phyloP scores from a whole-genome alignment of 2,888 invertebrate genomes.

The Acanthoscelides obtectus region DNA sequence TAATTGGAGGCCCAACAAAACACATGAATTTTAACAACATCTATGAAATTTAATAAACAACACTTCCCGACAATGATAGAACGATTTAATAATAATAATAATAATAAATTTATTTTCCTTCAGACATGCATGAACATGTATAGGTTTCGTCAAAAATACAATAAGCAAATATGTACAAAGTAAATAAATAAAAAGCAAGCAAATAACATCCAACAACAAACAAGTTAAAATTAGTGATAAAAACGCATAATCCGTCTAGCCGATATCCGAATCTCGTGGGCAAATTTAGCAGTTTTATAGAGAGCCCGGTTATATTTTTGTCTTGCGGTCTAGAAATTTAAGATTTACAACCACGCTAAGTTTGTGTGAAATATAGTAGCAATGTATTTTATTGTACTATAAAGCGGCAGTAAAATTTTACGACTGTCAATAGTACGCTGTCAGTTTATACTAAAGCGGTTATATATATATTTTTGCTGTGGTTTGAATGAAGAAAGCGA shows the following conservation, averaged over 20 bases:
- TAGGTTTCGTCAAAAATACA: too few relatives aligned
- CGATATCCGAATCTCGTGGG: background rate
- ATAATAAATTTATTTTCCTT: too few relatives aligned
- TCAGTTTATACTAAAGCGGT: constrained; percentile 22
- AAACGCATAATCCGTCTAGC: background rate
- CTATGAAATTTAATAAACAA: too few relatives aligned
- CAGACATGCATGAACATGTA: too few relatives aligned
- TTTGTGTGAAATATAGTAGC: constrained; percentile 29
- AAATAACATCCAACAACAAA: too few relatives aligned
- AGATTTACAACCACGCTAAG: constrained; percentile 21
- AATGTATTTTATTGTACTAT: constrained; percentile 30
- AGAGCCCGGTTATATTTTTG: background rate
- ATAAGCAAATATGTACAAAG: too few relatives aligned
- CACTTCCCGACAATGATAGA: too few relatives aligned
- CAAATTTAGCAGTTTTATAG: background rate
- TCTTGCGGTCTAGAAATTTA: constrained; percentile 3
- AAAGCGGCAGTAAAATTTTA: constrained; percentile 31
- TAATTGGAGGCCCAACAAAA: too few relatives aligned
- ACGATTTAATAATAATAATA: too few relatives aligned
- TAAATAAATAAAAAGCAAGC: too few relatives aligned
- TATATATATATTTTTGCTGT: constrained; percentile 2
- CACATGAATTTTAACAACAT: too few relatives aligned
- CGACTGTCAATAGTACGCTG: constrained; percentile 28
- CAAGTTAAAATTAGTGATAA: too few relatives aligned
- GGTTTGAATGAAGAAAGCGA: background rate